phyloP scores from a whole-genome alignment of 2,113 vertebrate genomes.

The Cygnus buccinator region DNA sequence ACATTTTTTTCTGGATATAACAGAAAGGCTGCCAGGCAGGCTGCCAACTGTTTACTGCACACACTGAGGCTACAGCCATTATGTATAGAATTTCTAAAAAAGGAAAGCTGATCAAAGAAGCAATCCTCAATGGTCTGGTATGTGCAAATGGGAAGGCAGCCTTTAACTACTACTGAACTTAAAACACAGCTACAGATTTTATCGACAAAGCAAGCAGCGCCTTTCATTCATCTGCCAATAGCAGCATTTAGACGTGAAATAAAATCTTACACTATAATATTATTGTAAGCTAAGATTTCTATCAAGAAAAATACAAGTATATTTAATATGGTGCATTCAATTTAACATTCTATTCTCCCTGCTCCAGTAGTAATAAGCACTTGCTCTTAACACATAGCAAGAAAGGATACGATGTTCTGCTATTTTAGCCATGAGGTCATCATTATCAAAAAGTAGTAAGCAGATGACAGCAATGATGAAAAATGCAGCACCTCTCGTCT shows the following conservation, averaged over 20 bases:
- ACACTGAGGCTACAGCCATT: neutral
- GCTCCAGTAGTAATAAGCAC: neutral
- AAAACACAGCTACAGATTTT: neutral
- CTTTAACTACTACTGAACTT: neutral
- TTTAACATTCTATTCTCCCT: neutral
- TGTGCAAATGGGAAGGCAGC: neutral
- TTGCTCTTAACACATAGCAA: neutral
- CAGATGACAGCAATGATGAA: slow-evolving; percentile 97
- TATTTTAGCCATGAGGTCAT: slow-evolving; percentile 99
- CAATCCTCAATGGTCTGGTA: neutral
- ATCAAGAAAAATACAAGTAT: neutral
- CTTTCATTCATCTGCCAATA: neutral
- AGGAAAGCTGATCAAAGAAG: neutral
- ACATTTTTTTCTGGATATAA: neutral
- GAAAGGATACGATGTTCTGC: slow-evolving; percentile 99
- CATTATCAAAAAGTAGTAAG: slow-evolving; percentile 96
- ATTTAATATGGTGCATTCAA: neutral
- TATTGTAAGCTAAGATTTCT: neutral
- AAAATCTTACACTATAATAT: neutral
- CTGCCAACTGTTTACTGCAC: neutral
- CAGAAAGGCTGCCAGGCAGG: neutral
- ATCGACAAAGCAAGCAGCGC: neutral
- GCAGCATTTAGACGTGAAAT: neutral
- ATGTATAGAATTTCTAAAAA: neutral
- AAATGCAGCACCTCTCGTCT: slow-evolving; percentile 95